These are phyloP conservation scores for Lepidocyrtoides sp. DNA, from an alignment of 2,888 invertebrate species.

Conservation along the genomic window DNA sequence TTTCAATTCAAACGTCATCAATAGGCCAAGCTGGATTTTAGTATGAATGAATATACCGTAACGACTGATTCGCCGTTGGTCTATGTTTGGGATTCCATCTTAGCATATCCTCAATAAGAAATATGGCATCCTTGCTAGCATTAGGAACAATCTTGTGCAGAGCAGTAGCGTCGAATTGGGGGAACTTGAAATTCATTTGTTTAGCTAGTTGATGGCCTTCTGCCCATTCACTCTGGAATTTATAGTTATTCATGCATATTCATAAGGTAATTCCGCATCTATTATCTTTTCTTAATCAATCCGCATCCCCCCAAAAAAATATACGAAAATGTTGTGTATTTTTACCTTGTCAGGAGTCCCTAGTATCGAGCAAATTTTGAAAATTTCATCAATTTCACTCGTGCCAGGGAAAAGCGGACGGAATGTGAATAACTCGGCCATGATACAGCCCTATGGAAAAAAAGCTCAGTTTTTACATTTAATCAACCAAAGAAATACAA, in stretches of 20 bases:
- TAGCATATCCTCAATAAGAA: slow-evolving; percentile 94
- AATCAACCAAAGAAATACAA: no score
- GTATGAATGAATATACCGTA: no score
- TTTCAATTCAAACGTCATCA: slow-evolving; percentile 14
- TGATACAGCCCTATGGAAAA: slow-evolving; percentile 98
- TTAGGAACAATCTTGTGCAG: slow-evolving; percentile 93
- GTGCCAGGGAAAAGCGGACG: slow-evolving; percentile 98
- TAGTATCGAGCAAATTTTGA: slow-evolving; percentile 96
- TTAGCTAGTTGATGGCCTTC: slow-evolving; percentile 97
- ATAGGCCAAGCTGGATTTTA: neutral
- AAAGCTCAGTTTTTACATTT: no score
- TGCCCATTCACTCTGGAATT: slow-evolving; percentile 91
- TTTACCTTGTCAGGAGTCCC: slow-evolving; percentile 95
- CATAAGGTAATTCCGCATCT: neutral
- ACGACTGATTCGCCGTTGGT: slow-evolving; percentile 95
- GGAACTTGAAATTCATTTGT: slow-evolving; percentile 98
- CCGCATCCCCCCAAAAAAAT: neutral
- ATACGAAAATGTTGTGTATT: neutral
- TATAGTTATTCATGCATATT: no score
- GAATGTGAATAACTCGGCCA: slow-evolving; percentile 98
- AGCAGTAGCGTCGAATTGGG: slow-evolving; percentile 94
- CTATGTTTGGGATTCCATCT: slow-evolving; percentile 97
- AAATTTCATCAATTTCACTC: slow-evolving; percentile 98
- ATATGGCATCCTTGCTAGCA: slow-evolving; percentile 93
- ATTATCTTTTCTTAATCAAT: neutral